Conservation (phyloP, 2,113 vertebrate species). For the Isurus oxyrinchus region DNA sequence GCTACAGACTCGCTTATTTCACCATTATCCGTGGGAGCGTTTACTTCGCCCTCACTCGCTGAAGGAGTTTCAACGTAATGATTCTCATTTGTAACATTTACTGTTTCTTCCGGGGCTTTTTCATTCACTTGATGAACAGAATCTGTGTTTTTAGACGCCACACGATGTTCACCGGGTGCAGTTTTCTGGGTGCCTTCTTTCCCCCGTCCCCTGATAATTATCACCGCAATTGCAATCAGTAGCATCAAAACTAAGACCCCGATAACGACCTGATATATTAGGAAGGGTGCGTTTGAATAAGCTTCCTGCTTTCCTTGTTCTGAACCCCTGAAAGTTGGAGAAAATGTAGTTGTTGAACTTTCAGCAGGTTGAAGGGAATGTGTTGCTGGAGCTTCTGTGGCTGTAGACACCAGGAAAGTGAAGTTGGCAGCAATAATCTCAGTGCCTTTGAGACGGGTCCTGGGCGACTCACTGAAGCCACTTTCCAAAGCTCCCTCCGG, state of each 20-base stretch:
- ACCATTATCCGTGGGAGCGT: background rate
- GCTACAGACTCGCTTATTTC: background rate
- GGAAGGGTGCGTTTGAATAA: conserved; percentile 37
- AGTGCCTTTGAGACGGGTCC: background rate
- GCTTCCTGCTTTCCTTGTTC: background rate
- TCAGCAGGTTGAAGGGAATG: background rate
- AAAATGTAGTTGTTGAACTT: fast-evolving
- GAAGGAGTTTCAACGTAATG: background rate
- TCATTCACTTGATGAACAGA: conserved; percentile 46
- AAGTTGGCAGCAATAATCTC: background rate
- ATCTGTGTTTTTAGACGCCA: conserved; percentile 38
- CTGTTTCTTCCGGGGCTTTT: conserved; percentile 27
- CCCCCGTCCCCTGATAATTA: conserved; percentile 43
- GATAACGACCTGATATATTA: conserved; percentile 46
- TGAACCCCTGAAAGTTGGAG: background rate
- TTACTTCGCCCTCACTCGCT: background rate
- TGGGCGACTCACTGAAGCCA: background rate
- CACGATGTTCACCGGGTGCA: conserved; percentile 39
- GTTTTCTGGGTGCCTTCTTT: conserved; percentile 41
- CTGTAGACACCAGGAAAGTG: too few species aligned
- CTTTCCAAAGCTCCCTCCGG: background rate
- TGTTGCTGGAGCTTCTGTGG: background rate
- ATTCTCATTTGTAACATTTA: background rate
- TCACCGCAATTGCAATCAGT: conserved; percentile 44
- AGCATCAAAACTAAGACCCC: conserved; percentile 46